Conservation (phyloP, 2,113 vertebrate genomes). For the Gallinago media region DNA sequence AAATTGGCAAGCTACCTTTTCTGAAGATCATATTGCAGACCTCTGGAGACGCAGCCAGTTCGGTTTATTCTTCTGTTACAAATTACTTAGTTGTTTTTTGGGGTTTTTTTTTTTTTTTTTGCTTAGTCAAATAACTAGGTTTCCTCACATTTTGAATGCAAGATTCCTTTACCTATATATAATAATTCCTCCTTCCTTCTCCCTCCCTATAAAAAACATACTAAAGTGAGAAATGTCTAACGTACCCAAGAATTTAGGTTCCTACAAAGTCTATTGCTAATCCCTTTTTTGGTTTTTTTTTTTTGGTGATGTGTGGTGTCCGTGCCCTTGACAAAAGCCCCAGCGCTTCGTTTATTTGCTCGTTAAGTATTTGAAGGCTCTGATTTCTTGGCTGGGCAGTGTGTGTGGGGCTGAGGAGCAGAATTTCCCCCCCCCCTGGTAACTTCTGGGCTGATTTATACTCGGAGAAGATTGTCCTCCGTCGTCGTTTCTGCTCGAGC, state of each 20-base stretch:
- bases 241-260: not conserved
- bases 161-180: not conserved
- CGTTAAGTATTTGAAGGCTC: not conserved
- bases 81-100: conserved; percentile 63
- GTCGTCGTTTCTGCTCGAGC: rapidly evolving
- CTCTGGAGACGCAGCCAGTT: conserved; percentile 61
- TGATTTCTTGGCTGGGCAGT: not conserved
- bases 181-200: conserved; percentile 15
- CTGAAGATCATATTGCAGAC: conserved; percentile 69
- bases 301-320: not conserved
- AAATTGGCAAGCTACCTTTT: conserved; percentile 76
- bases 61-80: conserved; percentile 69
- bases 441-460: not conserved
- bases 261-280: not conserved
- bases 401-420: not conserved
- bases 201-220: not conserved
- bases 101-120: conserved; percentile 47
- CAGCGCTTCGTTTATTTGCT: not conserved
- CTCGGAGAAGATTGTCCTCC: not conserved
- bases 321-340: not conserved
- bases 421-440: not conserved
- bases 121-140: conserved; percentile 57
- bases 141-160: conserved; percentile 32
- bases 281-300: not conserved
- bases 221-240: not conserved